Conservation (phyloP, 1,140 invertebrate genomes). For the Leptinotarsa texana region DNA sequence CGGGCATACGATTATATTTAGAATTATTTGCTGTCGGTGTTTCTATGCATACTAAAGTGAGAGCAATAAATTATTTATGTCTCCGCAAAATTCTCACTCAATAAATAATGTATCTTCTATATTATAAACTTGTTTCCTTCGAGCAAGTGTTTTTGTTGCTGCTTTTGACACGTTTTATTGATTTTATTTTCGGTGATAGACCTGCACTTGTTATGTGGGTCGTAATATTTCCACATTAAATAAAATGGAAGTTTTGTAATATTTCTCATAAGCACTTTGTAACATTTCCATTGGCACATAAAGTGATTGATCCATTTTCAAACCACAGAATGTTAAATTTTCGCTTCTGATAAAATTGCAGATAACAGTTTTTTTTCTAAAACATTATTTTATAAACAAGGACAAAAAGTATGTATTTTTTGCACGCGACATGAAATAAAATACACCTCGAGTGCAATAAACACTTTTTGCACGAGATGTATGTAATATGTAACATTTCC, state of each 20-base stretch:
- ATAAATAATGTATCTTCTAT: conserved; percentile 31
- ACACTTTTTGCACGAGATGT: too few relatives aligned
- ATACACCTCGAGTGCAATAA: too few relatives aligned
- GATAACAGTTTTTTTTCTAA: too few relatives aligned
- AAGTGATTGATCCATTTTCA: too few relatives aligned
- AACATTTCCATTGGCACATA: neutral
- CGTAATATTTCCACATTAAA: neutral
- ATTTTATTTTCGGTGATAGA: neutral
- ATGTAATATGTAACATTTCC: neutral
- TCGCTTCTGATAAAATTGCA: too few relatives aligned
- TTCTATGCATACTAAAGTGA: conserved; percentile 39
- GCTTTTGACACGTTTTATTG: conserved; percentile 10
- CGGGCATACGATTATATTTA: conserved; percentile 39
- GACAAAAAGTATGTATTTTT: too few relatives aligned
- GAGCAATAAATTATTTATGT: conserved; percentile 35
- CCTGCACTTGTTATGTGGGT: neutral
- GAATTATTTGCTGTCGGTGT: conserved; percentile 36
- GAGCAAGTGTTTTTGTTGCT: neutral
- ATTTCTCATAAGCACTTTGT: neutral
- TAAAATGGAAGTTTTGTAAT: neutral
- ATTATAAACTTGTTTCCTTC: conserved; percentile 19
- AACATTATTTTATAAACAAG: too few relatives aligned
- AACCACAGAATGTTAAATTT: too few relatives aligned
- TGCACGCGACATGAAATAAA: too few relatives aligned
- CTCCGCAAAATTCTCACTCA: conserved; percentile 24